Base-by-base conservation (phyloP, 2,888 invertebrate genomes). In the Drepanosiphum platanoidis region DNA sequence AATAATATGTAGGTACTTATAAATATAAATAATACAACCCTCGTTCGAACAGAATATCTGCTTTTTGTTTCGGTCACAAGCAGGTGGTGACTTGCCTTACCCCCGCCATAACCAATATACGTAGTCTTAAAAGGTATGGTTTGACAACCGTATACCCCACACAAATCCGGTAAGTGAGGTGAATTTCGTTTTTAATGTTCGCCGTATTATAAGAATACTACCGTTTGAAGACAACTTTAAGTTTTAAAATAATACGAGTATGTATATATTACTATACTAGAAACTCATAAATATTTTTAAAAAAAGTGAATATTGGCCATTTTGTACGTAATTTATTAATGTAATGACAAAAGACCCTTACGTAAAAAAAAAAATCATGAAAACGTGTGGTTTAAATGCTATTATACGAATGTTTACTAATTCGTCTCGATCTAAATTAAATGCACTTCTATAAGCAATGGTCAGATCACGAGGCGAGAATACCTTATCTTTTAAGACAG, bases 21-120 rank as follows among this genome's bases (percentile, higher is more conserved):
- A 52, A 52, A 52, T 30, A 30, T 27, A 42, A 39, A 18, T 42
- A 30, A 46, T 39, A 72, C 36, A 46, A 42, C 42, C 27, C 72
- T 72, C 9, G 30, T 72, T 18, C 27, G 8, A 18, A 70, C 68
- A 34, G 52, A 0, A 52, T 72, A 36, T 46, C 18, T 30, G 13
- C 30, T 30, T 72, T 42, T 46, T 72, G 30, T 30, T 72, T 72
- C 42, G 11, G 30, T 46, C 30, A 42, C 42, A 30, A 72, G 42
- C 72, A 72, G 72, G 42, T 72, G 72, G 3, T 46, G 27, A 72
- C 39, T 46, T 30, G 30, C 9, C 72, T 32, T 32, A 46, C 72
- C 42, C 30, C 22, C 30, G n/a, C n/a, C n/a, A n/a, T n/a, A n/a
- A 52, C 22, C 22, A 52, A 52, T 46, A 72, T 18, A 18, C 27